Conservation (phyloP, 2,888 invertebrate genomes). For the Heteromurus nitidus region DNA sequence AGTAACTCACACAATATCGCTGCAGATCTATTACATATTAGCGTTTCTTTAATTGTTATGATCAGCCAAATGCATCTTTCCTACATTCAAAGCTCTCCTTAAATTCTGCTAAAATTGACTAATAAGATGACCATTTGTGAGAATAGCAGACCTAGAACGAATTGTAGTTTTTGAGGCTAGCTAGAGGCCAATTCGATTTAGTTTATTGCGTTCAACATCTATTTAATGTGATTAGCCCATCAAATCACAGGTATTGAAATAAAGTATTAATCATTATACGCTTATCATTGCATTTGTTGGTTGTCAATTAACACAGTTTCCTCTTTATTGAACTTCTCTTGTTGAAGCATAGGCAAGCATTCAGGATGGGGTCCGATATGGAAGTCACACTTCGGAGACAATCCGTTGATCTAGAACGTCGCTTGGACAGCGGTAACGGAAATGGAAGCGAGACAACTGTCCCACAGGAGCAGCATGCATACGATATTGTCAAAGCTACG, state of each 20-base stretch:
- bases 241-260: background rate
- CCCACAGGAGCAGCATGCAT: conserved; percentile 76
- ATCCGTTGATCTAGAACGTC: conserved; percentile 46
- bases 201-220: background rate
- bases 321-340: too few relatives aligned
- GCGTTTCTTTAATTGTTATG: too few relatives aligned
- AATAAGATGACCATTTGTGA: too few relatives aligned
- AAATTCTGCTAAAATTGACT: too few relatives aligned
- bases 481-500: conserved; percentile 95
- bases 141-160: too few relatives aligned
- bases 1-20: too few relatives aligned
- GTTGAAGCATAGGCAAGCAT: background rate
- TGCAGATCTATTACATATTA: too few relatives aligned
- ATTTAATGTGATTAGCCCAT: background rate
- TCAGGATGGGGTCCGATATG: conserved; percentile 36
- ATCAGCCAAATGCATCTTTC: too few relatives aligned
- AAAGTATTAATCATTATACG: background rate
- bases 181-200: background rate
- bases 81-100: too few relatives aligned
- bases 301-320: too few relatives aligned
- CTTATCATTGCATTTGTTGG: background rate
- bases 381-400: conserved; percentile 38
- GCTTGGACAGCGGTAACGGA: conserved; percentile 25
- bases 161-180: too few relatives aligned
- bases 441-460: conserved; percentile 21